Base-by-base conservation (phyloP, 2,113 vertebrate species). In the Tonatia bakeri region DNA sequence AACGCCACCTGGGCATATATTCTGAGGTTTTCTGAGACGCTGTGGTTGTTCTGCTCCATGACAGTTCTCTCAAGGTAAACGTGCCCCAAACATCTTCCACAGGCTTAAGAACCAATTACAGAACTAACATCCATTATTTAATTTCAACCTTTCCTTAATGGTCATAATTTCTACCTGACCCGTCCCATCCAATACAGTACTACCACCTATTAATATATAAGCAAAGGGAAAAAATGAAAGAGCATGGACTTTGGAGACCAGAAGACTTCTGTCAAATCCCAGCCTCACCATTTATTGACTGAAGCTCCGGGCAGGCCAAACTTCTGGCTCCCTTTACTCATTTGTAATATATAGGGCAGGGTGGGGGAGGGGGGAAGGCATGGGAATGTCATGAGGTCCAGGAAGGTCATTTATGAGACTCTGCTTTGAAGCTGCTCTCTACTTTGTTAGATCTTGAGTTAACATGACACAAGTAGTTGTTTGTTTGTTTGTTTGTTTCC, bases 211-310 rank as follows among this genome's bases (percentile, higher is more conserved):
- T 70, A 54, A 91, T 54, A 59, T 1, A 12, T 10, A 64, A 70
- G 50, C 36, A 47, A 64, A 77, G 11, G 19, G 26, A 22, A 56
- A n/a, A 73, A 38, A 22, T 6, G 50, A n/a, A 65, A 89, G 7
- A 22, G 4, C 6, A 13, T 1, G n/a, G 36, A 19, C 5, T 65
- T 45, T 26, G 40, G 14, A 59, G 47, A 54, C 28, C 0, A 0
- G 9, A 61, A 59, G 72, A 45, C 38, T 72, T 6, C 10, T 0
- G 77, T 73, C 75, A 64, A 83, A 90, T 15, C 70, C 43, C 54
- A 87, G 54, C 47, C 33, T 83, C 33, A 3, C 45, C 24, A 3
- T 87, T 87, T 90, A 87, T 33, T 45, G 52, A 75, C n/a, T 28
- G 24, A 82, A 45, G 24, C 28, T 31, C 52, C 5, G n/a, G 72